phyloP scores from a whole-genome alignment of 2,888 invertebrate genomes.

The Apantesis nais region DNA sequence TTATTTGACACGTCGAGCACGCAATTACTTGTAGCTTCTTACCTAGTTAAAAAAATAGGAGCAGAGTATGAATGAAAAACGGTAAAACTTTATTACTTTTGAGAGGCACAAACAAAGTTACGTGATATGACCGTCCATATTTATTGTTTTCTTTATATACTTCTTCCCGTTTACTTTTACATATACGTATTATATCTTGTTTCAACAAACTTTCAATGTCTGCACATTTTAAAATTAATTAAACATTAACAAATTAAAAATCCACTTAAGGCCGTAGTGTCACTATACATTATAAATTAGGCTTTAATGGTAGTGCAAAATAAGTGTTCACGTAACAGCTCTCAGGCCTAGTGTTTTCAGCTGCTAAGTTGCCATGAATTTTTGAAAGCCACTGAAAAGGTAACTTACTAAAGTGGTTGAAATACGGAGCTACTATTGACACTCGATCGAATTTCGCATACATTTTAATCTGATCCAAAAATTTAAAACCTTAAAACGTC shows the following conservation, averaged over 20 bases:
- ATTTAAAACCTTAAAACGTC: too few relatives aligned
- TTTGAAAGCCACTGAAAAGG: conserved; percentile 12
- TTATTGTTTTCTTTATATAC: too few relatives aligned
- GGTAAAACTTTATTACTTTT: too few relatives aligned
- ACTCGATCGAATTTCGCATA: conserved; percentile 16
- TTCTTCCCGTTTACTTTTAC: too few relatives aligned
- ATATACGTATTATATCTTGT: too few relatives aligned
- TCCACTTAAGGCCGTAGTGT: neutral
- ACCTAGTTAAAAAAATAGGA: too few relatives aligned
- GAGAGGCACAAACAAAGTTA: too few relatives aligned
- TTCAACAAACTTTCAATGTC: too few relatives aligned
- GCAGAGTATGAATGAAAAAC: too few relatives aligned
- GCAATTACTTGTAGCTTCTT: too few relatives aligned
- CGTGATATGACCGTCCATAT: too few relatives aligned
- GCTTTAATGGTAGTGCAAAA: neutral
- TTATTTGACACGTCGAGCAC: too few relatives aligned
- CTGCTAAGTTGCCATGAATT: conserved; percentile 15
- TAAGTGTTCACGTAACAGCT: conserved; percentile 1
- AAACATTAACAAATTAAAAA: neutral
- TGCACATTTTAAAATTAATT: neutral
- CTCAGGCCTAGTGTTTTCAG: conserved; percentile 14
- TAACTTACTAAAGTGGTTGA: neutral
- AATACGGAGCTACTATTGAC: conserved; percentile 13
- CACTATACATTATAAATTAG: conserved; percentile 4
- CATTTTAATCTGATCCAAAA: neutral